Evolutionary conservation across 2,113 vertebrate genomes (phyloP), one percentile per base, ranked within the genome.

Genomic region (Camelus bactrianus): DNA sequence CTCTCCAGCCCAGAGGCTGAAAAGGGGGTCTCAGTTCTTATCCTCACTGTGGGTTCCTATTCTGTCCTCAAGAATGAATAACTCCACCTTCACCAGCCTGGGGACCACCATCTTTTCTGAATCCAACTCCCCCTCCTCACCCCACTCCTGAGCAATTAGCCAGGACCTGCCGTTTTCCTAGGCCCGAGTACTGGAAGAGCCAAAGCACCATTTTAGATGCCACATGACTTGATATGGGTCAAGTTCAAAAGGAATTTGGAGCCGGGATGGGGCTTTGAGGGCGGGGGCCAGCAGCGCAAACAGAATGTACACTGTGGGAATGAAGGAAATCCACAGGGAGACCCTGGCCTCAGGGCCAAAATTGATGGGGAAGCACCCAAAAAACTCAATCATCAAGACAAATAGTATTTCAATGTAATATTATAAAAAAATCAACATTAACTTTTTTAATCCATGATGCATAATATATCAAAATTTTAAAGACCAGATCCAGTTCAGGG

Each of bases 181-280:
- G 35, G 54, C 72, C 28, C 13, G 19, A 15, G 15, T 48, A 11
- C 54, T 15, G 3, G 11, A 50, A 60, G 67, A 56, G 20, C 58
- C 32, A 70, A 79, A 35, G 3, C 0, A 2, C 62, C 64, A 2
- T 30, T 62, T 35, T 20, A 62, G 73, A 8, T 35, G 19, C 52
- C 19, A 0, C 0, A 6, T 38, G 62, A 11, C 62, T 22, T 24
- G 8, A 22, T 1, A 6, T 5, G 10, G n/a, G 35, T 52, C 75
- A 54, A 69, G 46, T 46, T 60, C 62, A 73, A 50, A n/a, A 52
- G 77, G 75, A 35, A 54, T 76, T 28, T 81, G 82, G 69, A 42
- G 20, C 48, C 38, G 1, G 30, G 60, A 80, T 64, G 48, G 56
- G n/a, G 16, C 79, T 54, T 1, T 6, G 6, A 48, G 10, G 19